These are phyloP conservation scores for Peucedramus taeniatus DNA, from an alignment of 2,113 vertebrate genomes.

Conservation along the genomic window DNA sequence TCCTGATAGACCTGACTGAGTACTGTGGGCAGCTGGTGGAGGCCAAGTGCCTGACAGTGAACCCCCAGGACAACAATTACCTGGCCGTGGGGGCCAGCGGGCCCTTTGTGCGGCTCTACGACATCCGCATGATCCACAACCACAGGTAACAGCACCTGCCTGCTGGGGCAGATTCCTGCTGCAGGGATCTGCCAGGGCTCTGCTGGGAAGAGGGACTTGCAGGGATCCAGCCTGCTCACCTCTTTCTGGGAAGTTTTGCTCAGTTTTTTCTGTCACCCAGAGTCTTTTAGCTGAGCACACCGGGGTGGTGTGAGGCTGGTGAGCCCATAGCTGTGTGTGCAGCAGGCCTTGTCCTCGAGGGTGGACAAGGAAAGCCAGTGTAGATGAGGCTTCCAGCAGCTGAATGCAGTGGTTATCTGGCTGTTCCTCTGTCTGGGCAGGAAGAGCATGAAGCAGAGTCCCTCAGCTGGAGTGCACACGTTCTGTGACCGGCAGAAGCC, in stretches of 20 bases:
- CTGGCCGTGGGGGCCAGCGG: conserved; percentile 94
- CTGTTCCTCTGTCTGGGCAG: conserved; percentile 62
- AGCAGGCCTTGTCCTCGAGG: neutral
- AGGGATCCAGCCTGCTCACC: fast-evolving
- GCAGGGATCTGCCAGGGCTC: neutral
- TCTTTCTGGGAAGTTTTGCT: neutral
- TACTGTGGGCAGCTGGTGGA: conserved; percentile 97
- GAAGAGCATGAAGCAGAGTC: conserved; percentile 87
- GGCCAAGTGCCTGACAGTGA: conserved; percentile 95
- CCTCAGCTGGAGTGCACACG: conserved; percentile 87
- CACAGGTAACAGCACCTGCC: conserved; percentile 76
- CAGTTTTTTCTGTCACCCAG: fast-evolving
- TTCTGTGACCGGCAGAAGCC: conserved; percentile 92
- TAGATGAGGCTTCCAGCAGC: neutral
- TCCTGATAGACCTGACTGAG: conserved; percentile 94
- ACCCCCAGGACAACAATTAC: conserved; percentile 96
- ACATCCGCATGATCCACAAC: conserved; percentile 98
- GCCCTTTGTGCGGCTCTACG: conserved; percentile 95
- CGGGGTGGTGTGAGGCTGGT: neutral
- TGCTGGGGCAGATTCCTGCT: fast-evolving
- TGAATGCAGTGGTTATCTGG: neutral
- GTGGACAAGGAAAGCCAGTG: neutral
- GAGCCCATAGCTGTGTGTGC: neutral
- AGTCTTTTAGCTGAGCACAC: neutral
- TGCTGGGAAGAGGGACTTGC: neutral